Percentiles rank a stretch among this genome's conserved stretches.
phyloP scores from a whole-genome alignment of 2,888 invertebrate species.

The Willowsia nigromaculata region DNA sequence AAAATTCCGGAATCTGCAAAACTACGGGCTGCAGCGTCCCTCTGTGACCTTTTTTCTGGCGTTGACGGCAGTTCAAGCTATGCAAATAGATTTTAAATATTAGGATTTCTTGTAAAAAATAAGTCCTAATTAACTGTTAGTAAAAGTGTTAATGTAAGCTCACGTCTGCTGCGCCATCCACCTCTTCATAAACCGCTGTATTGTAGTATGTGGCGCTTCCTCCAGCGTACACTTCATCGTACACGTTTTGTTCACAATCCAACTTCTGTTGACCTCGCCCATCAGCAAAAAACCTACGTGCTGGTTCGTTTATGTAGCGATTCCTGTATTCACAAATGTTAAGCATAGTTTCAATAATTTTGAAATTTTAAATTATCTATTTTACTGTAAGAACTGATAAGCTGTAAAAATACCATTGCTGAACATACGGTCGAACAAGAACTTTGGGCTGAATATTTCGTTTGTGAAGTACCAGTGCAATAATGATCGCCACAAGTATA shows the following conservation, averaged over 20 bases:
- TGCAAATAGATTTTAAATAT: not conserved
- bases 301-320: slow-evolving; percentile 77
- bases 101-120: not conserved
- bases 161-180: slow-evolving; percentile 46
- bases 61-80: slow-evolving; percentile 29
- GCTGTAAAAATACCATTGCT: slow-evolving; percentile 72
- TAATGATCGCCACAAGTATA: slow-evolving; percentile 67
- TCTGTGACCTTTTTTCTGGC: slow-evolving; percentile 38
- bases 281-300: slow-evolving; percentile 68
- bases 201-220: slow-evolving; percentile 58
- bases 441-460: slow-evolving; percentile 76
- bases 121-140: not conserved
- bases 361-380: too few relatives aligned
- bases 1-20: slow-evolving; percentile 61
- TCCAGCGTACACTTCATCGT: slow-evolving; percentile 75
- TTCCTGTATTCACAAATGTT: too few relatives aligned
- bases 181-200: slow-evolving; percentile 41
- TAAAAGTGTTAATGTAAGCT: not conserved
- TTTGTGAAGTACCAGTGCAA: slow-evolving; percentile 71
- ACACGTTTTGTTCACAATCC: slow-evolving; percentile 71
- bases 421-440: slow-evolving; percentile 76
- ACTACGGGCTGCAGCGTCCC: slow-evolving; percentile 46
- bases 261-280: slow-evolving; percentile 61
- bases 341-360: too few relatives aligned
- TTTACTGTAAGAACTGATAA: too few relatives aligned